Evolutionary conservation across 2,888 invertebrate species (phyloP).

Genomic region (Ypsolopha scabrella): DNA sequence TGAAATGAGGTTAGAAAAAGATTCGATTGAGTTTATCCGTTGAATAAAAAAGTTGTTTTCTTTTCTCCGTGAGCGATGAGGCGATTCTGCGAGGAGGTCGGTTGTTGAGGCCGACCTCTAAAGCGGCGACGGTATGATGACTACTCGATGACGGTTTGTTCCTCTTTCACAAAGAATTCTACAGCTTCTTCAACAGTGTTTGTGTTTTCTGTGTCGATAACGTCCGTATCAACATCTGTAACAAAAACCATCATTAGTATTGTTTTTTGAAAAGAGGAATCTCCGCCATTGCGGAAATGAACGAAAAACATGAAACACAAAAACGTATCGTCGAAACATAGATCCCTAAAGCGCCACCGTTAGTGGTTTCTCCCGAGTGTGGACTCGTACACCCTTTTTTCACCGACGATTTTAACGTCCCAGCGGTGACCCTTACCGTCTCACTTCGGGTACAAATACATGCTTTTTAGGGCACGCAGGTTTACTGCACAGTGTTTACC

Average conservation of each 20-base stretch:
- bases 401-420: no score
- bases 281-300: no score
- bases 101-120: slow-evolving; percentile 33
- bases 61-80: slow-evolving; percentile 8
- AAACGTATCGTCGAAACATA: no score
- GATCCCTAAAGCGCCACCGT: no score
- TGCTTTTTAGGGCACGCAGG: no score
- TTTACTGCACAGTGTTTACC: no score
- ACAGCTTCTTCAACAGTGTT: slow-evolving; percentile 95
- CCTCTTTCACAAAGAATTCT: slow-evolving; percentile 98
- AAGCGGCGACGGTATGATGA: slow-evolving; percentile 39
- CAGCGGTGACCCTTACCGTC: no score
- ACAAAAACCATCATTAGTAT: slow-evolving; percentile 16
- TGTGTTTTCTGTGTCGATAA: slow-evolving; percentile 84
- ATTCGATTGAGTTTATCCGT: slow-evolving; percentile 4
- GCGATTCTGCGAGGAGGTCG: slow-evolving; percentile 28
- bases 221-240: slow-evolving; percentile 94
- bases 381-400: no score
- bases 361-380: no score
- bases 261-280: no score
- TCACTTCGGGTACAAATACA: no score
- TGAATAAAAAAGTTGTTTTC: slow-evolving; percentile 9
- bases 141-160: slow-evolving; percentile 84
- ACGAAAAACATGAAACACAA: no score
- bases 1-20: background rate